Evolutionary conservation across 2,113 vertebrate genomes (phyloP), one percentile per base, ranked within the genome.

Genomic region (Pavo muticus): DNA sequence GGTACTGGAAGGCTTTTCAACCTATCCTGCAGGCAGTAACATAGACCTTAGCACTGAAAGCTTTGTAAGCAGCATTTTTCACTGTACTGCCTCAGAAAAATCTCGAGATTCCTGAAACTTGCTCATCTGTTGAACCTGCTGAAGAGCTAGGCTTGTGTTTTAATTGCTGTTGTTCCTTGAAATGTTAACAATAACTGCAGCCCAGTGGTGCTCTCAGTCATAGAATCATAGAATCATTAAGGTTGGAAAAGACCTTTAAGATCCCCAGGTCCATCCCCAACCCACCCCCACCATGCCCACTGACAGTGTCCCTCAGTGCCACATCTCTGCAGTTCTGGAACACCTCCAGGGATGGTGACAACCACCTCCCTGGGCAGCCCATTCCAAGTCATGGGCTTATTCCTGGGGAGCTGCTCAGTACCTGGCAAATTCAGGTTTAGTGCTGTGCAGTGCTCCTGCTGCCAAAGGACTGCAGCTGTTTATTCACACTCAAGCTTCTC

Each of bases 331-430:
- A 30, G 52, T 54, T 54, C 52, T 54, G 27, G 52, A 30, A 30
- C 52, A 30, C 14, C 27, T 54, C 52, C 27, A 54, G 9, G 9
- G 52, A 9, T 27, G 27, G 52, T 54, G 52, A 54, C 52, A 15
- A 30, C 27, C 27, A 17, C 52, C 52, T 30, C 27, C 15, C 15
- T 54, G 52, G 27, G 52, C 52, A 54, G 27, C 25, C 52, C 52
- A 54, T 56, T 91, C 87, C 67, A 25, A 20, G 56, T 48, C 61
- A 24, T 2, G 3, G 57, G 37, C 68, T 91, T 65, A 63, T 57
- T 93, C 68, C 87, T 72, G 72, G 64, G 87, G 83, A 80, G 90
- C 82, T 68, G 75, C 71, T 88, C 60, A 48, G 90, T 57, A 80
- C 79, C 85, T 78, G 78, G 56, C 56, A 88, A 64, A 82, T 80